Base-by-base conservation (phyloP, 2,113 vertebrate species). In the Cyprinus carpio region DNA sequence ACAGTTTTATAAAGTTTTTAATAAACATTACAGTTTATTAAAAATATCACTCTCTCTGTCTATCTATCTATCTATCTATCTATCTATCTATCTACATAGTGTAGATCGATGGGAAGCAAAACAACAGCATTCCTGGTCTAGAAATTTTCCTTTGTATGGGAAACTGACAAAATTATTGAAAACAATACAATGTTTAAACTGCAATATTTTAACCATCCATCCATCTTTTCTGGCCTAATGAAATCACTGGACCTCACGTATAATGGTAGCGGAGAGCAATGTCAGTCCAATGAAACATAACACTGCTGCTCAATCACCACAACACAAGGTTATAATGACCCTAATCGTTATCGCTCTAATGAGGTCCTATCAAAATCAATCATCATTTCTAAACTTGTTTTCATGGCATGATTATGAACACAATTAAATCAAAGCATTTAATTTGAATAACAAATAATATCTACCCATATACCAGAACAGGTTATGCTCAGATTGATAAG, bases 391-490 rank as follows among this genome's bases (percentile, higher is more conserved):
- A 56, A 81, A 77, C 67, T 46, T 81, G 69, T 72, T 87, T 65
- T 37, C 67, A 62, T 75, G 76, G 46, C 86, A 84, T 67, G 75
- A 43, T 87, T 81, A 74, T 62, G 71, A 75, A 82, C 58, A 82
- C 85, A 82, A 75, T 86, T 86, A 75, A 75, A 82, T 82, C 79
- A 86, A 49, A 65, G 71, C 79, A 51, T 72, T 71, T 29, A 82
- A 82, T 86, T 75, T 86, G 56, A 80, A 81, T 75, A 49, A 62
- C 65, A 81, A 64, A 81, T 85, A 51, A 43, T 82, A 72, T 82
- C 81, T 71, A 81, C 9, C 25, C 60, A 81, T 46, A 81, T 29
- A 82, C 27, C 7, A 0, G 11, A 69, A 65, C 60, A 46, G 78
- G 78, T 81, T 81, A 62, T n/a, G 8, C 15, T 71, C 64, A 34